Evolutionary conservation across 2,888 invertebrate genomes (phyloP), one percentile per base, ranked within the genome.

Genomic region (Microdon myrmicae): DNA sequence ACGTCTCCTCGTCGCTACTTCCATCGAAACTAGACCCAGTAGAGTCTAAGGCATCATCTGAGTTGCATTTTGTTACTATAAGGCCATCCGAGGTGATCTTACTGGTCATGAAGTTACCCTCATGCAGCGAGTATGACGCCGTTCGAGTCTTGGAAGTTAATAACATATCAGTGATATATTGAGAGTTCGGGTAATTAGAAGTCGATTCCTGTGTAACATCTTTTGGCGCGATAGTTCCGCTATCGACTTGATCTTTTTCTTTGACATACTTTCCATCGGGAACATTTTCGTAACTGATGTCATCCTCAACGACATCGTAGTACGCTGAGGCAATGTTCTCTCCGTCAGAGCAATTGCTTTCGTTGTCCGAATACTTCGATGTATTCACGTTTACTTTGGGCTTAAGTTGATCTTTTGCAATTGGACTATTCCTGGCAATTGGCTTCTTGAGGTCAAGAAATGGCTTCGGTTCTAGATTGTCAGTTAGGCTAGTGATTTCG

Each of bases 391-490:
- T 87, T 55, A 88, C 83, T 74, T 86, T 85, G 37, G 87, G 87
- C 71, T 88, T 84, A 69, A 86, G 84, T 68, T 85, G 83, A 68
- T 87, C 87, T 79, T 86, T 85, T 68, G 84, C 84, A 70, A 88
- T 82, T 20, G 88, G 87, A 1, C 83, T 84, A 69, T 87, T 86
- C 71, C 88, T 82, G 5, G 80, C 80, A 58, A 84, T 79, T 45
- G 79, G 71, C 54, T 79, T 79, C 68, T 80, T 79, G 68, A 77
- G 74, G 71, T 79, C 79, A 59, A 75, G 78, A 76, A 78, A 78
- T 75, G 78, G 72, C 72, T 77, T 77, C 35, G 73, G 72, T 35
- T 73, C 73, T 23, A 70, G 61, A 0, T 74, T 56, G 9, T 78
- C 77, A 4, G 72, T 73, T 0, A 77, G 67, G 4, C 75, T 74